Evolutionary conservation across 1,140 invertebrate species (phyloP), one percentile per base, ranked within the genome.

Genomic region (Oedothorax gibbosus): DNA sequence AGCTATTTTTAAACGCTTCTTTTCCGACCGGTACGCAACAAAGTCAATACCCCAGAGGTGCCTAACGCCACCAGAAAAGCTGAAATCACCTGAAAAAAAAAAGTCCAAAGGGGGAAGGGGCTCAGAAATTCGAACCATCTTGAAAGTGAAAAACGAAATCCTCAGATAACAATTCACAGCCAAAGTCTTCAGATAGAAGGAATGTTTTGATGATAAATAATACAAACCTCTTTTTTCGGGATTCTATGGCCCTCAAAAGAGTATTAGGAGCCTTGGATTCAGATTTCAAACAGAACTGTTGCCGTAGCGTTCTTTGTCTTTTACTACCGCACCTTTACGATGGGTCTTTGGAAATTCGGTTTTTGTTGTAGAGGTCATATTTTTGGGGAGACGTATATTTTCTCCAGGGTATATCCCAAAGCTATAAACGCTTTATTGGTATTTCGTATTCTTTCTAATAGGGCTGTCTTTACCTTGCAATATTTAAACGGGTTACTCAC

Each of bases 21-120:
- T 71, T 68, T 71, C 51, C 50, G 68, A 68, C 9, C 77, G 35
- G 49, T 68, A 71, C 54, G 54, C 78, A 81, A 71, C 78, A 80
- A 80, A 66, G 64, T 81, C 78, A 71, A 71, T 71, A 81, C 78
- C 78, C 78, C 49, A 50, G 78, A 18, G 78, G 35, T 20, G 78
- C 15, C 78, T 71, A 66, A 81, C 78, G 66, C 78, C 78, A 71
- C 14, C 54, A 62, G 66, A 68, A 81, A 71, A 50, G 56, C 66
- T 81, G 69, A 81, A 81, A 81, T 81, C 78, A 81, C 66, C 65
- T 81, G 78, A 81, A 81, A 71, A 81, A 69, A 62, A 81, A 81
- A 81, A 53, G 49, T 68, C 8, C 11, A 35, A 79, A 53, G 35
- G 66, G 51, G 64, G 50, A 54, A 53, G 68, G 56, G 68, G 35